Conservation (phyloP, 2,113 vertebrate species). For the Neodon shergylaensis region DNA sequence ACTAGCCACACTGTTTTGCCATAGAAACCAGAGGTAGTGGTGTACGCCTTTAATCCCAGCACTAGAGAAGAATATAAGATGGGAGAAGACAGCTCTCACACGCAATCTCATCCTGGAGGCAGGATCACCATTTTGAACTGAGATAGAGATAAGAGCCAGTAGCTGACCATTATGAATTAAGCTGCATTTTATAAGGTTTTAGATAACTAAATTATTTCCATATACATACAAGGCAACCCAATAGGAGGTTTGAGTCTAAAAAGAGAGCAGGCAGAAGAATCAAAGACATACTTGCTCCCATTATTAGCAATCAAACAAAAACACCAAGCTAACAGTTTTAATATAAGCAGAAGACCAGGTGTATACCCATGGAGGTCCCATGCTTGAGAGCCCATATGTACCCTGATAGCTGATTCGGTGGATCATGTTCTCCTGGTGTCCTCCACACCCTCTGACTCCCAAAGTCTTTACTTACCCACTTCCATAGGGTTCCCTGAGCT, state of each 20-base stretch:
- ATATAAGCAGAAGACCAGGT: neutral
- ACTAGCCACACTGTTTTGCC: no score
- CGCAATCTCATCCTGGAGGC: no score
- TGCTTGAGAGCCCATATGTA: neutral
- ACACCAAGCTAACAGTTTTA: neutral
- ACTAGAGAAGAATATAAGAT: no score
- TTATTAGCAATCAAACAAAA: neutral
- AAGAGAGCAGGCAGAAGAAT: neutral
- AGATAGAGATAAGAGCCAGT: no score
- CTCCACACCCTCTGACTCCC: neutral
- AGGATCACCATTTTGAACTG: no score
- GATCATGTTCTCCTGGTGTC: neutral
- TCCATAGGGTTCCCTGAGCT: neutral
- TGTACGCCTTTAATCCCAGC: no score
- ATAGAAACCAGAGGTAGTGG: no score
- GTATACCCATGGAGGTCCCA: neutral
- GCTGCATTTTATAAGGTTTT: slow-evolving; percentile 23
- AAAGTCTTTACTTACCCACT: accelerated
- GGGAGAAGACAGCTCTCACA: no score
- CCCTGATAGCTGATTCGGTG: neutral
- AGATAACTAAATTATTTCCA: neutral
- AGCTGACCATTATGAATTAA: neutral
- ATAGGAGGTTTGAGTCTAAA: neutral
- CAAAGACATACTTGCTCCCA: neutral
- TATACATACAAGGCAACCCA: neutral